A percentile compares a stretch with the other conserved stretches of the same genome.
Evolutionary conservation across 2,888 invertebrate species (phyloP).

Genomic region (Caenorhabditis japonica): DNA sequence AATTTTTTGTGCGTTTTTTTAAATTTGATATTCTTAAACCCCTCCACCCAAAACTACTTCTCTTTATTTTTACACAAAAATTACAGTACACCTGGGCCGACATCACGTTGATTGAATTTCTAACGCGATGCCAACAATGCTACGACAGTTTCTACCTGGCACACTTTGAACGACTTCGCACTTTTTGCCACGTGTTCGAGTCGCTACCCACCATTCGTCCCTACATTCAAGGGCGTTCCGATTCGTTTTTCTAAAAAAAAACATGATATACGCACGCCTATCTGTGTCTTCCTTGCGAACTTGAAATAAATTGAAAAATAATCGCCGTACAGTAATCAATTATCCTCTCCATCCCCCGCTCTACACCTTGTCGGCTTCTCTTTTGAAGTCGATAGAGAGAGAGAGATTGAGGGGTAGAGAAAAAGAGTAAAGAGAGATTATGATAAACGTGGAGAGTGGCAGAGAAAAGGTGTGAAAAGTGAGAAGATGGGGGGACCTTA

Average conservation of each 20-base stretch:
- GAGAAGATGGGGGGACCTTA: too few species aligned
- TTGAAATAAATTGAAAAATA: not conserved
- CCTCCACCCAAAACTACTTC: too few species aligned
- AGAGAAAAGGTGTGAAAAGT: too few species aligned
- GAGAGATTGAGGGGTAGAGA: too few species aligned
- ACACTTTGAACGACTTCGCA: conserved; percentile 58
- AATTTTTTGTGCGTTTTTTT: too few species aligned
- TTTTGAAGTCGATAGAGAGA: conserved; percentile 28
- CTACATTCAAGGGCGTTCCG: conserved; percentile 58
- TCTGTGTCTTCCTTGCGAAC: too few species aligned
- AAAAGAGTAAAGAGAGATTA: too few species aligned
- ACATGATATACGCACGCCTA: too few species aligned
- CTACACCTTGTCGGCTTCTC: conserved; percentile 18
- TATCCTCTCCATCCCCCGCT: too few species aligned
- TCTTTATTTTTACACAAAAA: too few species aligned
- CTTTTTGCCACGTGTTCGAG: conserved; percentile 58
- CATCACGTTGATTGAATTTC: conserved; percentile 65
- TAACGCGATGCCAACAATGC: conserved; percentile 66
- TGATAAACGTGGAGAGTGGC: too few species aligned
- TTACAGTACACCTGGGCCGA: conserved; percentile 69
- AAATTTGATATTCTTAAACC: too few species aligned
- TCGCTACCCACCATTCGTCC: conserved; percentile 59
- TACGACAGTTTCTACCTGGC: conserved; percentile 67
- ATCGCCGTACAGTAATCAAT: conserved; percentile 40
- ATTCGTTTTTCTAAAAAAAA: conserved; percentile 58